Evolutionary conservation across 2,113 vertebrate species (phyloP), one percentile per base, ranked within the genome.

Genomic region (Cathartes aura): DNA sequence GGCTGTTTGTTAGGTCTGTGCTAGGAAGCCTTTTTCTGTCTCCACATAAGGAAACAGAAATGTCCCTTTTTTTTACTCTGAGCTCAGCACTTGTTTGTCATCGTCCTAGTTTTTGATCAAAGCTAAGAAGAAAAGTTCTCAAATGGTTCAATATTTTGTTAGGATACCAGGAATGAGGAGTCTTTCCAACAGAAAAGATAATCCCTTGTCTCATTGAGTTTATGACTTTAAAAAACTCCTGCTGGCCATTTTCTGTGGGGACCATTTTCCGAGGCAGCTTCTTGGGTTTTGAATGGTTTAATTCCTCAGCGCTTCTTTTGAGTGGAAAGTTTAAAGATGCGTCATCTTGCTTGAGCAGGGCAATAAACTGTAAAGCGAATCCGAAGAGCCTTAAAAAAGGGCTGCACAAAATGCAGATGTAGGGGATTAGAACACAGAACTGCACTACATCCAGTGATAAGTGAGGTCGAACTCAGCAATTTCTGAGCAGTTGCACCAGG

Each of bases 371-470:
- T 81, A 89, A 95, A 95, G 71, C 82, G 81, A 92, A 92, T 95
- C 85, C 93, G 95, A 96, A 93, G 88, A 97, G 90, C 90, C 72
- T 95, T 74, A 85, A 92, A 94, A 95, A 96, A 94, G 53, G 60
- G 52, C 78, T 93, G 92, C 90, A 66, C 71, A 29, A 94, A 95
- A 97, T 95, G 95, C 97, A 97, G 96, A 97, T 97, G 97, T 21
- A 90, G 87, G 67, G 95, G 95, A 97, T 97, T 97, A 94, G 85
- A 48, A 92, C 85, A 67, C 91, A 93, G 93, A 93, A 48, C 90
- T 93, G 90, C 42, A 8, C 82, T 88, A 80, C 63, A 91, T 95
- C 95, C 88, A 96, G 90, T 6, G 90, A 97, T 94, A 96, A 96
- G 82, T 89, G 88, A 96, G 90, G 82, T 89, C 1, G 2, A 53